These are phyloP conservation scores for Aleadryas rufinucha DNA, from an alignment of 2,113 vertebrate genomes.

Conservation along the genomic window DNA sequence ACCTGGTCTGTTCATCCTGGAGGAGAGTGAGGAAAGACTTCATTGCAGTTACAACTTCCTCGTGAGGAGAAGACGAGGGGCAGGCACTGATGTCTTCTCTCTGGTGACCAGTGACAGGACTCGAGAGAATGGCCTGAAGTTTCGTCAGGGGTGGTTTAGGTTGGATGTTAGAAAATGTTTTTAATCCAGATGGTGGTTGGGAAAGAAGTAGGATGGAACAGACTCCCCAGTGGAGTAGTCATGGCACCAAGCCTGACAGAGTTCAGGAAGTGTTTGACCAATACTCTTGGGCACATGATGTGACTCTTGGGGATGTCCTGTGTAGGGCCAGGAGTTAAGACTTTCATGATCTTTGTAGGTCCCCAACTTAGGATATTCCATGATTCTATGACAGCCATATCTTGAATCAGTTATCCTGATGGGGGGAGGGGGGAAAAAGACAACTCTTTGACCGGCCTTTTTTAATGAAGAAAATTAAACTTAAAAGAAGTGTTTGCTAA, in stretches of 20 bases:
- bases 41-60: background rate
- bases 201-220: background rate
- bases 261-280: background rate
- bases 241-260: background rate
- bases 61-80: fast-evolving
- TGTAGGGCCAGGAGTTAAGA: background rate
- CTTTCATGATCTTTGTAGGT: background rate
- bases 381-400: background rate
- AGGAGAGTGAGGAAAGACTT: background rate
- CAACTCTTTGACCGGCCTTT: background rate
- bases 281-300: too few relatives aligned
- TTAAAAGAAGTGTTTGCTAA: background rate
- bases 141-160: background rate
- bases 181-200: background rate
- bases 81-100: background rate
- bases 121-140: background rate
- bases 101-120: background rate
- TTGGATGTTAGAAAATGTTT: background rate
- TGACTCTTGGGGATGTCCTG: background rate
- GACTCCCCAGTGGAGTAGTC: background rate
- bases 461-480: background rate
- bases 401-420: background rate
- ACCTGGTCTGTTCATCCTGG: background rate
- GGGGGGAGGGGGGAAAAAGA: background rate
- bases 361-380: background rate